Base-by-base conservation (phyloP, 2,113 vertebrate species). In the Neomonachus schauinslandi region DNA sequence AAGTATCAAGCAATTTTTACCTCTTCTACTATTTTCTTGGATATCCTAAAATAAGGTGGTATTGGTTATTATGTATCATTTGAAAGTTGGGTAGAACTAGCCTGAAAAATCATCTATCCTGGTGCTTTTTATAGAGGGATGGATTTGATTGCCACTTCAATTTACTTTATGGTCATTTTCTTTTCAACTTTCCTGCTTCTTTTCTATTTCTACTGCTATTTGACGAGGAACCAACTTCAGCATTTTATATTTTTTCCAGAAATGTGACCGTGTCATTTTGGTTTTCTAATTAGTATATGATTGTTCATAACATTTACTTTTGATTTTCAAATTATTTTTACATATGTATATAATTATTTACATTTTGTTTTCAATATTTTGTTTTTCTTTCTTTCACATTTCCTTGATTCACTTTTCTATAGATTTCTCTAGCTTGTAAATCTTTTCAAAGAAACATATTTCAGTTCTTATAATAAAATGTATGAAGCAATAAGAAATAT, bases 121-220 rank as follows among this genome's bases (percentile, higher is more conserved):
- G 14, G 72, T 21, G 33, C 33, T 71, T 90, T 90, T 96, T 49
- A 46, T 21, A 61, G 28, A 36, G 33, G 28, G 14, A 18, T 57
- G 13, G 33, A 72, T 77, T 87, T 88, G 16, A 63, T 51, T 53
- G 28, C 4, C 28, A 61, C 36, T 67, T 96, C 12, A 59, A 53
- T 69, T 89, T 59, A 67, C 36, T 92, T 79, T 39, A 55, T 57
- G 1, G 18, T 67, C 57, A 51, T 51, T 33, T 39, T 89, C 19
- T 77, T 88, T 91, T 63, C 46, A 57, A 63, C 11, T 82, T 83
- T 93, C 87, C 19, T 57, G 21, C 46, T 93, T 92, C 46, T 92
- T 90, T 53, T 31, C 13, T 80, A 80, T 39, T 86, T 77, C 11
- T 84, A 55, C 71, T 96, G 80, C 55, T 76, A 2, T 55, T 87